Base-by-base conservation (phyloP, 2,888 invertebrate species). In the Podotricha telesiphe region DNA sequence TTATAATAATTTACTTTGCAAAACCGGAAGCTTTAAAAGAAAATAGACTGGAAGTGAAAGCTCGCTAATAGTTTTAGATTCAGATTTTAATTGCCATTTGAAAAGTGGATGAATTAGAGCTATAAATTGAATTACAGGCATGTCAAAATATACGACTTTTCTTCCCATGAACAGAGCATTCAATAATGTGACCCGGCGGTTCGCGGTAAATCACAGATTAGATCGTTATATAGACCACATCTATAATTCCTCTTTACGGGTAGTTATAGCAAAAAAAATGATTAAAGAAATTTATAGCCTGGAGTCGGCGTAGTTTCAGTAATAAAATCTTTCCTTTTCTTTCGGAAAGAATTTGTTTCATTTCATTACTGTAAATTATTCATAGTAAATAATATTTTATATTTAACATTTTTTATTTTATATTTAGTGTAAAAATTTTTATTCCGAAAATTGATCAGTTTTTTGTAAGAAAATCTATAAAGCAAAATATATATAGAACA, bases 71-170 rank as follows among this genome's bases (percentile, higher is more conserved):
- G 45, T 34, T 2, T 70, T 53, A 66, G 22, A 61, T 58, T 63
- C 51, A 50, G 82, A 77, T 86, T 86, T 86, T 87, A 90, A 89
- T 89, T 89, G 86, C 82, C 84, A 82, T 84, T 85, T 83, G 85
- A 83, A 86, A 78, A 79, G 73, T 69, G 81, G 83, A 87, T 83
- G 84, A 87, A 87, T 87, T 86, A 82, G 79, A 81, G 83, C 83
- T 82, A 86, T 91, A 91, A 91, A 91, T 91, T 86, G 77, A 72
- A 76, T 79, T 79, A 77, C 79, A 79, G 81, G 76, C 80, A 85
- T 78, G 84, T 89, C 87, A 90, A 88, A 89, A 91, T 88, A 84
- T 86, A 86, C 86, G 87, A 89, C 86, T 89, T 88, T 88, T 89
- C 91, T 88, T 87, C 85, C 82, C 86, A 81, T 83, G 86, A 84